A percentile compares a stretch with the other conserved stretches of the same genome.
These are phyloP conservation scores for Congeria kusceri DNA, from an alignment of 2,888 invertebrate species.

Conservation along the genomic window DNA sequence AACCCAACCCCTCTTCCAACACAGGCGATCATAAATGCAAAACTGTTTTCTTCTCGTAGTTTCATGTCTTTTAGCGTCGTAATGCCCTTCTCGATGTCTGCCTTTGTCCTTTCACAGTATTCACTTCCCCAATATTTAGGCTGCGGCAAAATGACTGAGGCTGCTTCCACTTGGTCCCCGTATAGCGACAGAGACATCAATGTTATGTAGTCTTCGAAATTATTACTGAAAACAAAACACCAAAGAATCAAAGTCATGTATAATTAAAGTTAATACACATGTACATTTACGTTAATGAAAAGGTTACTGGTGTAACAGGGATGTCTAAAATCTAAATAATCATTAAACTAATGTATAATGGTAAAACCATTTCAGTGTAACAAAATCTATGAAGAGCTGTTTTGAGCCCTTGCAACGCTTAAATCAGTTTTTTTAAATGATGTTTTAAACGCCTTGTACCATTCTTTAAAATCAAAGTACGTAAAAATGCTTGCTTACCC, in stretches of 20 bases:
- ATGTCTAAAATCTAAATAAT: too few species aligned
- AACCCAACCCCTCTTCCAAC: slow-evolving; percentile 84
- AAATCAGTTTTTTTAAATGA: too few species aligned
- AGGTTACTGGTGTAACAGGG: neutral
- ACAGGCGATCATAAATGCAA: slow-evolving; percentile 86
- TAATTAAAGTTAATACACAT: too few species aligned
- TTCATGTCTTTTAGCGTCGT: slow-evolving; percentile 68
- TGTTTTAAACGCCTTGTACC: too few species aligned
- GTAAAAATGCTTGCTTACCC: too few species aligned
- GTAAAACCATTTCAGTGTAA: too few species aligned
- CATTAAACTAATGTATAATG: too few species aligned
- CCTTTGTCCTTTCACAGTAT: slow-evolving; percentile 54
- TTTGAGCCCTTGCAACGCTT: too few species aligned
- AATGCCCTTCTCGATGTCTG: slow-evolving; percentile 69
- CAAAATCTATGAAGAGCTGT: too few species aligned
- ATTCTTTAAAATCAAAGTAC: too few species aligned
- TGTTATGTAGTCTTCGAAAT: slow-evolving; percentile 46
- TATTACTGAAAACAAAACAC: slow-evolving; percentile 27
- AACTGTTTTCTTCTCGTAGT: slow-evolving; percentile 71
- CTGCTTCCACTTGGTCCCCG: slow-evolving; percentile 71
- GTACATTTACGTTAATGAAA: neutral
- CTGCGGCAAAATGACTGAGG: slow-evolving; percentile 68
- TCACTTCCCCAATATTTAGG: slow-evolving; percentile 6
- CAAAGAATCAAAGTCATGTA: too few species aligned
- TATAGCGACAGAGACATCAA: slow-evolving; percentile 70